Percentiles rank a stretch among this genome's conserved stretches.
Evolutionary conservation across 1,140 invertebrate species (phyloP).

Genomic region (Nylanderia fulva): DNA sequence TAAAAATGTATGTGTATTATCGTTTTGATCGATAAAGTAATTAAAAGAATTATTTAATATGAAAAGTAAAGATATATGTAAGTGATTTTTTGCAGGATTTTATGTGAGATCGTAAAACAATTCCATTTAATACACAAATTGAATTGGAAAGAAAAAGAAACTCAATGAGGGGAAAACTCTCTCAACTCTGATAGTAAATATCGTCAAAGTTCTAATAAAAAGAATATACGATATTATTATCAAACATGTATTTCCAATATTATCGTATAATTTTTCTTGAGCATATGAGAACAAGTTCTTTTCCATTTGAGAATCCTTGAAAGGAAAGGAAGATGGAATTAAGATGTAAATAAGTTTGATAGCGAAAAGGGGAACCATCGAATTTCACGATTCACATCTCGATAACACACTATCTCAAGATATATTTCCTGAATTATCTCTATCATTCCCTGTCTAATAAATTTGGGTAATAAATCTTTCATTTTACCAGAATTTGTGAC

Average conservation of each 20-base stretch:
- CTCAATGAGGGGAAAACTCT: too few relatives aligned
- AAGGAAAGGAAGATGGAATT: neutral
- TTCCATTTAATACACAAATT: neutral
- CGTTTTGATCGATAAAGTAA: neutral
- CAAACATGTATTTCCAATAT: neutral
- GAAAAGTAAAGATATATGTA: neutral
- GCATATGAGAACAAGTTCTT: neutral
- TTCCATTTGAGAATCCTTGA: neutral
- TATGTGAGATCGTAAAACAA: neutral
- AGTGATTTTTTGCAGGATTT: neutral
- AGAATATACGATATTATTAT: constrained; percentile 14
- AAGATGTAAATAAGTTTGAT: neutral
- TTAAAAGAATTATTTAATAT: neutral
- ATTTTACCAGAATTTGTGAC: constrained; percentile 2
- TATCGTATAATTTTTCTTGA: neutral
- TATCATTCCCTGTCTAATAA: constrained; percentile 5
- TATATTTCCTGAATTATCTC: constrained; percentile 36
- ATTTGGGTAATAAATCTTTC: constrained; percentile 22
- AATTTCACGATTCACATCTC: constrained; percentile 8
- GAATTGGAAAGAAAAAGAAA: too few relatives aligned
- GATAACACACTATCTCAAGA: constrained; percentile 1
- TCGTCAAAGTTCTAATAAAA: neutral
- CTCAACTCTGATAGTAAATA: neutral
- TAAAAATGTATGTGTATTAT: neutral
- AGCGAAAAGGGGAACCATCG: neutral